Evolutionary conservation across 1,140 invertebrate species (phyloP).

Genomic region (Drosophila biarmipes): DNA sequence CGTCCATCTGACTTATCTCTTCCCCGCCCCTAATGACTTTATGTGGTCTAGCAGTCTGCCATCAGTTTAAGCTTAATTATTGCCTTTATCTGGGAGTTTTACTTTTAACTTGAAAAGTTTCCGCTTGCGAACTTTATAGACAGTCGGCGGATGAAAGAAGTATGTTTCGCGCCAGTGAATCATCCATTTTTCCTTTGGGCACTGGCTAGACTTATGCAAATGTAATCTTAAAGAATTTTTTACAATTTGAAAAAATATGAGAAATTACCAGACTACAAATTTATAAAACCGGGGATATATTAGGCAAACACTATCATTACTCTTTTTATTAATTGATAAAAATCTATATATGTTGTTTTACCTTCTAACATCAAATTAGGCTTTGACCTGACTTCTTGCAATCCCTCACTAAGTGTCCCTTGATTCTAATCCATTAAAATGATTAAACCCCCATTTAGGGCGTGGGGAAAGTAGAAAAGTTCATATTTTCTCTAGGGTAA

Average conservation of each 20-base stretch:
- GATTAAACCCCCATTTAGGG: constrained; percentile 9
- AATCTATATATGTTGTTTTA: background rate
- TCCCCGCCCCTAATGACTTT: constrained; percentile 2
- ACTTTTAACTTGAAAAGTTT: constrained; percentile 39
- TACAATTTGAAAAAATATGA: background rate
- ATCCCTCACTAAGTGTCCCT: background rate
- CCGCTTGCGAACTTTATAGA: constrained; percentile 32
- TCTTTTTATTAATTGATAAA: too few relatives aligned
- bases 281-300: too few relatives aligned
- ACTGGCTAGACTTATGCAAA: constrained; percentile 21
- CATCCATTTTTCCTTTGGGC: constrained; percentile 14
- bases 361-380: background rate
- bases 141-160: constrained; percentile 32
- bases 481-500: constrained; percentile 22
- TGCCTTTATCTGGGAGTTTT: constrained; percentile 41
- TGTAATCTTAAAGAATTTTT: background rate
- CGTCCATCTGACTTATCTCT: constrained; percentile 54
- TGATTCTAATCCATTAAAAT: constrained; percentile 10
- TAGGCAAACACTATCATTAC: too few relatives aligned
- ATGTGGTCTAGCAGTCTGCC: constrained; percentile 24
- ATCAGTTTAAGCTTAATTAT: constrained; percentile 54
- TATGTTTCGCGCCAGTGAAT: constrained; percentile 17
- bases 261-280: too few relatives aligned
- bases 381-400: background rate
- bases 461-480: constrained; percentile 4